Evolutionary conservation across 2,113 vertebrate species (phyloP), one percentile per base, ranked within the genome.

Genomic region (Eulemur macaco): DNA sequence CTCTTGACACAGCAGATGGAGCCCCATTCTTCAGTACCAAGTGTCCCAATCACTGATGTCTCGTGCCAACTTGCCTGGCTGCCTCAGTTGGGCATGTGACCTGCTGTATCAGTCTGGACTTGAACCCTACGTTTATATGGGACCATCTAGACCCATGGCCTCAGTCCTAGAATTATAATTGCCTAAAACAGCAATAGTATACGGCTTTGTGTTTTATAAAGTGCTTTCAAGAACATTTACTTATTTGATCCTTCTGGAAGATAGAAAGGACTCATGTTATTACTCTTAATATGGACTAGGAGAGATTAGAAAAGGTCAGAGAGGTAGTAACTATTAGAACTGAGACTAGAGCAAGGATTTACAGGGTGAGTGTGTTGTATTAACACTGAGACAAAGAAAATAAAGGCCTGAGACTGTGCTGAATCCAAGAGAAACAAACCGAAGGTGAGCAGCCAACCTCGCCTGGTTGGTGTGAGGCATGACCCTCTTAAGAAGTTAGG

Each of bases 151-250:
- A 92, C 66, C 23, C 10, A 74, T 0, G 56, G 23, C 11, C 34
- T 9, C 34, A 74, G 39, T 68, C 45, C 29, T 76, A 87, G 25
- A 89, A 23, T 86, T 60, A 34, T 69, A 95, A 56, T 25, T 50
- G 12, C 27, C 64, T 45, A 7, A 90, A 74, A 50, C 5, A 92
- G 39, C 17, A 86, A 71, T n/a, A 74, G 25, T 64, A 18, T 15
- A 58, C 23, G 58, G 20, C 42, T 95, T 89, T 56, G 37, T 34
- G 39, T 52, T 92, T 90, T 77, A 92, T 37, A 42, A 90, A 50
- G 25, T 56, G 37, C 20, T 88, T 96, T 96, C 37, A 86, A 86
- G 39, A 78, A 64, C 29, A 86, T 68, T 84, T 91, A 85, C 34
- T 92, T 34, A 91, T 74, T 89, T 81, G n/a, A 80, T 81, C 29